These are phyloP conservation scores for Drosophila demipolita DNA, from an alignment of 2,888 invertebrate species.

Conservation along the genomic window DNA sequence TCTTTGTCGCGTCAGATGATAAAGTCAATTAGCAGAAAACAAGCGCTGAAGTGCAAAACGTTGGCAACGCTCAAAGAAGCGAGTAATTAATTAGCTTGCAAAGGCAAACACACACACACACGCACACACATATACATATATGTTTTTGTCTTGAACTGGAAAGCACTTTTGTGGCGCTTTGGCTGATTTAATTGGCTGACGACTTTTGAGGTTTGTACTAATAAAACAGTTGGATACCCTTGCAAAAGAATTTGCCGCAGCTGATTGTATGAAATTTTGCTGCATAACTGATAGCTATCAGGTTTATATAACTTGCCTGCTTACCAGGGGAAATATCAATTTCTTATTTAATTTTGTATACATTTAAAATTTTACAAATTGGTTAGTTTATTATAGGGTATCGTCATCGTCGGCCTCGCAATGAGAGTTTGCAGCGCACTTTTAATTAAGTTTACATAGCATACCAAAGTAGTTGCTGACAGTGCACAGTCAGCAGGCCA, in stretches of 20 bases:
- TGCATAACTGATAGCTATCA: background rate
- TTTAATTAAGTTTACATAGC: slow-evolving; percentile 43
- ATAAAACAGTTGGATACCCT: slow-evolving; percentile 1
- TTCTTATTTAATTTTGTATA: background rate
- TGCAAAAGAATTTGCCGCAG: background rate
- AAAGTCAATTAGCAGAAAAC: slow-evolving; percentile 76
- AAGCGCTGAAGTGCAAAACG: slow-evolving; percentile 61
- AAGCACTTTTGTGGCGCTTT: slow-evolving; percentile 6
- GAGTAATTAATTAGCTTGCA: slow-evolving; percentile 66
- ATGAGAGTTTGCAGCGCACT: background rate
- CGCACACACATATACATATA: background rate
- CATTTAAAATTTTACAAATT: background rate
- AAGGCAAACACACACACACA: slow-evolving; percentile 19
- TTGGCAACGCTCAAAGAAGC: slow-evolving; percentile 38
- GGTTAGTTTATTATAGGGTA: background rate
- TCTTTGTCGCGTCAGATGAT: slow-evolving; percentile 64
- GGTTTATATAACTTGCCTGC: background rate
- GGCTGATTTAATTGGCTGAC: slow-evolving; percentile 32
- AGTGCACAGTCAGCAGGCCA: slow-evolving; percentile 24
- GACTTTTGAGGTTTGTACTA: slow-evolving; percentile 22
- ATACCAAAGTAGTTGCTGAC: background rate
- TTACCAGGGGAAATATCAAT: background rate
- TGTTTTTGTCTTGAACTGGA: slow-evolving; percentile 14
- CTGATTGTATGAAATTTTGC: background rate
- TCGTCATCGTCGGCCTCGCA: background rate